These are phyloP conservation scores for Caenorhabditis sp. DNA, from an alignment of 2,888 invertebrate genomes.

Conservation along the genomic window DNA sequence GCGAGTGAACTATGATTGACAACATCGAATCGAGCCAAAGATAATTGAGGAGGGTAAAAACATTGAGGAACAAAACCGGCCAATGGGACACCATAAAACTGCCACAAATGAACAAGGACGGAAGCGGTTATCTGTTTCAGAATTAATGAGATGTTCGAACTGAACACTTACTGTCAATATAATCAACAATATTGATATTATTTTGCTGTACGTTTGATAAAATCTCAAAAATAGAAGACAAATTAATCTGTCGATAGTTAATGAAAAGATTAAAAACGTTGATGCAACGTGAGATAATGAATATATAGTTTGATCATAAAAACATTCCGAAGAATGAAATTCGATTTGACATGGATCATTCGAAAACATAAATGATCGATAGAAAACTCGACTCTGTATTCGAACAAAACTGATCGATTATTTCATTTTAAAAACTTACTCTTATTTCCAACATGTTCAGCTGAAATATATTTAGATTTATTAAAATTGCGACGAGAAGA, in stretches of 20 bases:
- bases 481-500: constrained; percentile 8
- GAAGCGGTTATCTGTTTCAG: constrained; percentile 9
- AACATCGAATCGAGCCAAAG: constrained; percentile 8
- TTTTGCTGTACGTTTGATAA: not conserved
- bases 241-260: constrained; percentile 16
- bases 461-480: constrained; percentile 22
- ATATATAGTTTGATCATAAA: constrained; percentile 11
- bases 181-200: not conserved
- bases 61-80: constrained; percentile 27
- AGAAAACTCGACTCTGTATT: constrained; percentile 16
- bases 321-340: constrained; percentile 21
- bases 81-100: constrained; percentile 16
- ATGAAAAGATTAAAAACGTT: constrained; percentile 6
- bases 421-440: not conserved
- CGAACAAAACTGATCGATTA: not conserved
- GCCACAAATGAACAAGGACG: not conserved
- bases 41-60: constrained; percentile 25
- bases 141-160: not conserved
- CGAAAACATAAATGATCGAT: constrained; percentile 8
- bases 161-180: constrained; percentile 6
- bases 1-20: constrained; percentile 11
- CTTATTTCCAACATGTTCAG: constrained; percentile 13
- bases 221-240: not conserved
- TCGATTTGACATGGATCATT: constrained; percentile 22
- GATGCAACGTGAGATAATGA: constrained; percentile 11